Evolutionary conservation across 2,797 vertebrate genomes (phyloP).

Genomic region (Acridotheres tristis): DNA sequence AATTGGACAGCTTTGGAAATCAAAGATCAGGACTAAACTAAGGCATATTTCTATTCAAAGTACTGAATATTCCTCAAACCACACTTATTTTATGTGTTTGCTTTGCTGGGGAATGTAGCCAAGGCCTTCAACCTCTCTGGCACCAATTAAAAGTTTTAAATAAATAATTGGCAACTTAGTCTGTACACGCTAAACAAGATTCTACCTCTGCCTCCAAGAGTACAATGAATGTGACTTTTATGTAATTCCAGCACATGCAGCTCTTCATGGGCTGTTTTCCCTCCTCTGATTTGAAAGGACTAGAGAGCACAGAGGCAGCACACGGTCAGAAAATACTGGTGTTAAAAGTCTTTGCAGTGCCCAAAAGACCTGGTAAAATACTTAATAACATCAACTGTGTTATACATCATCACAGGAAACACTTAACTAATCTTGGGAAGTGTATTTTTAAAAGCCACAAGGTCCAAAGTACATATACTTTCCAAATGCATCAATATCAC

Average conservation of each 20-base stretch:
- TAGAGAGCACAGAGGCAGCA: not conserved
- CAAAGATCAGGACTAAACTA: not conserved
- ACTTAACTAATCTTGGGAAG: constrained; percentile 3
- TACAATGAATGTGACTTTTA: not conserved
- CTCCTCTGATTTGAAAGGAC: not conserved
- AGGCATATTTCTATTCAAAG: not conserved
- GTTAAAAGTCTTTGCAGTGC: not conserved
- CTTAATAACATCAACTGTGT: not conserved
- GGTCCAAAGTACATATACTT: not conserved
- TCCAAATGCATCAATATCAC: not conserved
- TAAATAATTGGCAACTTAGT: not conserved
- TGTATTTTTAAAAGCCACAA: not conserved
- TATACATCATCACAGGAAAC: not conserved
- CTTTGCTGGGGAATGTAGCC: not conserved
- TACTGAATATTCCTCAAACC: not conserved
- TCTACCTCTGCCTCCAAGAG: not conserved
- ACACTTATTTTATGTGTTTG: not conserved
- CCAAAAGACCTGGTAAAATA: not conserved
- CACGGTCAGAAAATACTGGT: not conserved
- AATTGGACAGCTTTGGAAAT: not conserved
- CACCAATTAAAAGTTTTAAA: not conserved
- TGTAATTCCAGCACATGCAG: not conserved
- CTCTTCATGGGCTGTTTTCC: not conserved
- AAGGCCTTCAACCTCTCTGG: not conserved
- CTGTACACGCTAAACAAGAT: not conserved